Conservation (phyloP, 1,140 invertebrate species). For the Chironomus striatipennis region DNA sequence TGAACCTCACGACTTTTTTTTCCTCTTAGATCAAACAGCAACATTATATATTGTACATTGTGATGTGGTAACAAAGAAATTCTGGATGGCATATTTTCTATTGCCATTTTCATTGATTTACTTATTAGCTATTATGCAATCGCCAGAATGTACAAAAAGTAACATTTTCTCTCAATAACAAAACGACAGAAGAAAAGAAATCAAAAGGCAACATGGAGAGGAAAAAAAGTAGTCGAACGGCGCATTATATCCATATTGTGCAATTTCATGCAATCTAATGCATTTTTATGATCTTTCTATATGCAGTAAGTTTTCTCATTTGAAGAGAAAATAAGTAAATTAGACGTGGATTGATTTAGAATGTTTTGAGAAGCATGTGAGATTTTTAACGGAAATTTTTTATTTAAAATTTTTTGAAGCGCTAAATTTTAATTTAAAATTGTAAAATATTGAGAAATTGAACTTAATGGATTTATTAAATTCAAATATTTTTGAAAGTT, state of each 20-base stretch:
- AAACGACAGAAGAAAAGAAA: too few species aligned
- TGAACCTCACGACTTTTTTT: background rate
- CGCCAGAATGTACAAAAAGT: background rate
- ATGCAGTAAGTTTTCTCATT: background rate
- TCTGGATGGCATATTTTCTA: constrained; percentile 6
- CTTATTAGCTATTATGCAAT: background rate
- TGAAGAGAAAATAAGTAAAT: background rate
- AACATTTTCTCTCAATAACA: too few species aligned
- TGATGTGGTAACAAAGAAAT: background rate
- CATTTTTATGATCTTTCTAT: constrained; percentile 8
- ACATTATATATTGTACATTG: background rate
- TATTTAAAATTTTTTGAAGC: too few species aligned
- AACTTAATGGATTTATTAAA: too few species aligned
- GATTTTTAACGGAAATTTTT: too few species aligned
- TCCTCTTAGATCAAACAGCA: background rate
- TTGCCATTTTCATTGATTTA: background rate
- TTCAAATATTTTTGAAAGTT: too few species aligned
- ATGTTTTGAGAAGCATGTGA: too few species aligned
- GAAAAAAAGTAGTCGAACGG: background rate
- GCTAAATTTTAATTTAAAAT: too few species aligned
- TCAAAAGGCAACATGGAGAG: background rate
- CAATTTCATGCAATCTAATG: constrained; percentile 13
- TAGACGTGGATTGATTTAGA: background rate
- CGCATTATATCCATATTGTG: background rate
- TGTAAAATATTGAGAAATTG: too few species aligned